Evolutionary conservation across 2,113 vertebrate species (phyloP).

Genomic region (Siphamia tubifer): DNA sequence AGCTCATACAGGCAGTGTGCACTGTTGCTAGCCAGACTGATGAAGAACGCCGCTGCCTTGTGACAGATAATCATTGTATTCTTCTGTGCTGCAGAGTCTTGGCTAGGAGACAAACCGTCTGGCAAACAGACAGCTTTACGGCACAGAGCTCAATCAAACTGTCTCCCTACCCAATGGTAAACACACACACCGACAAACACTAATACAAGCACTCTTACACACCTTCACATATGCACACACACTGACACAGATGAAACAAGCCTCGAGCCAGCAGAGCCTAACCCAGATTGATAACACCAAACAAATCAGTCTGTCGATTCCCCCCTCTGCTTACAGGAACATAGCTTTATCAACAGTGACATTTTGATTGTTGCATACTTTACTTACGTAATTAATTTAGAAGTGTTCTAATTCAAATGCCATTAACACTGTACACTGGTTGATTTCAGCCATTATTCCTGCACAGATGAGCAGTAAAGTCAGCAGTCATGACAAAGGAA

Average conservation of each 20-base stretch:
- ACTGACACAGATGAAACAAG: constrained; percentile 45
- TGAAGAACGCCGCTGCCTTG: constrained; percentile 61
- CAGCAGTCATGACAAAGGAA: constrained; percentile 51
- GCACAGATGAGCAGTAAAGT: constrained; percentile 53
- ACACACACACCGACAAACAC: constrained; percentile 39
- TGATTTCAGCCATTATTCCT: constrained; percentile 67
- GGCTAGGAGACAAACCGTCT: constrained; percentile 76
- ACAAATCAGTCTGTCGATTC: constrained; percentile 72
- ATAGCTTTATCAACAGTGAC: constrained; percentile 66
- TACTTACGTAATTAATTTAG: constrained; percentile 70
- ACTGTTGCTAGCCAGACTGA: constrained; percentile 54
- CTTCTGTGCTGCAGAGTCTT: constrained; percentile 73
- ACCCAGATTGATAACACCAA: constrained; percentile 76
- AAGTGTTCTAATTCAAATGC: constrained; percentile 70
- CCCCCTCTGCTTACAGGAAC: constrained; percentile 46
- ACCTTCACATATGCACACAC: constrained; percentile 17
- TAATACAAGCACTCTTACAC: constrained; percentile 8
- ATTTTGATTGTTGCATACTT: constrained; percentile 69
- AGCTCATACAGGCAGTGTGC: constrained; percentile 25
- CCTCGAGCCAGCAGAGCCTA: constrained; percentile 66
- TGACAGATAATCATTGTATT: constrained; percentile 80
- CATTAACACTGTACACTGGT: constrained; percentile 66
- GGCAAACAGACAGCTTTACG: constrained; percentile 80
- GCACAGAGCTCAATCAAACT: constrained; percentile 76
- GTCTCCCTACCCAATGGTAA: constrained; percentile 65